Base-by-base conservation (phyloP, 2,888 invertebrate genomes). In the Peribatodes rhomboidaria region DNA sequence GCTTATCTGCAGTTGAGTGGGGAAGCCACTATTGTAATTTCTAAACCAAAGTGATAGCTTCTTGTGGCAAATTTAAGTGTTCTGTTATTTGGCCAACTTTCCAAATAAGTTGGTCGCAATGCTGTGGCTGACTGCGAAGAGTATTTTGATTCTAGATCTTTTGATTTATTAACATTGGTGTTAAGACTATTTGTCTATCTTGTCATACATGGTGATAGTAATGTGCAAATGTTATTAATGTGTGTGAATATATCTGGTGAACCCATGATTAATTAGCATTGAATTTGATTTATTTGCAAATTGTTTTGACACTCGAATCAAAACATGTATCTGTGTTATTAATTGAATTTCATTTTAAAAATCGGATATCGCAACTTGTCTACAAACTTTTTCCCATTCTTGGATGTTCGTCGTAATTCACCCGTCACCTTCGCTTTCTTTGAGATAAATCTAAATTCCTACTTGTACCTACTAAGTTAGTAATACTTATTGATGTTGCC, bases 141-240 rank as follows among this genome's bases (percentile, higher is more conserved):
- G 18, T 47, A 18, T 42, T 18, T 1, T 2, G n/a, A 22, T 31
- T 50, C 22, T 22, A 44, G 7, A 52, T 49, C 35, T 16, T 35
- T 16, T 58, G 54, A 61, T 59, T 55, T 33, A 65, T 65, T 20
- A 37, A 27, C 13, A 6, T 22, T 14, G 14, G 22, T 41, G 46
- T 42, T 46, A 14, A 57, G n/a, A 27, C 39, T 18, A 56, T 62
- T 57, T 57, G 37, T 57, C 46, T 46, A 47, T 41, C 53, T 35
- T 52, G 37, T 57, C 52, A 39, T 57, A 10, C 6, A 4, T 33
- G 20, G 10, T 44, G 42, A 46, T 49, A 13, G 39, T 42, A 16
- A 27, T 44, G 44, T 27, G 39, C 27, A 33, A 39, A 20, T 47
- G 57, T 42, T 37, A 52, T 62, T 39, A 37, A 56, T 50, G 18